Evolutionary conservation across 2,888 invertebrate genomes (phyloP), one percentile per base, ranked within the genome.

Genomic region (Auanema sp.): DNA sequence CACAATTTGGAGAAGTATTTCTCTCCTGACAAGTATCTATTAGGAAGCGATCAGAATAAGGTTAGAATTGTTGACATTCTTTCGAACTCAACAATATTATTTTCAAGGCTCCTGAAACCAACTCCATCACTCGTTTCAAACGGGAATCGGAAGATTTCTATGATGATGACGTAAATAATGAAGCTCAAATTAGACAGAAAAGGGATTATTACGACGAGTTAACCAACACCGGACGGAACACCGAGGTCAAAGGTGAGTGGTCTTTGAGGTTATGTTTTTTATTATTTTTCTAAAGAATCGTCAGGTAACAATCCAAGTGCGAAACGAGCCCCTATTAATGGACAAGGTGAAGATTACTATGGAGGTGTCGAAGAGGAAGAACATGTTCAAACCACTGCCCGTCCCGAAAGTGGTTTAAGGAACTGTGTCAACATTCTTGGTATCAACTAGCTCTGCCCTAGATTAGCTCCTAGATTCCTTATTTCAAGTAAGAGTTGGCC

Each of bases 351-450:
- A 24, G 72, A 72, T 40, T 72, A 72, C 58, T 72, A 72, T 50
- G 69, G 68, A 18, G 44, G 50, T n/a, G 49, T 72, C n/a, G 69
- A 66, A 41, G 49, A 64, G 10, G 24, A 25, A 40, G 56, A 56
- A 42, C 57, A 49, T 16, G 67, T 56, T 21, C 49, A 55, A n/a
- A 56, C 64, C n/a, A 60, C 51, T 43, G 21, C 60, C 1, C 47
- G 47, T 12, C 18, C 23, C 2, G 40, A 40, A 18, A 66, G 65
- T 24, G 44, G 51, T 3, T 53, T 72, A 14, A 66, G 68, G 40
- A 66, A 72, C 53, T 72, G 72, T 49, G 65, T 72, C 24, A 64
- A 70, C 43, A 51, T 72, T 24, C 54, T 72, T 47, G 72, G 72
- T 33, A 57, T 71, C 51, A 33, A 33, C 33, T 33, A 33, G 8